A percentile compares a stretch with the other conserved stretches of the same genome.
These are phyloP conservation scores for Oncopodura yosiiana DNA, from an alignment of 1,140 invertebrate species.

Conservation along the genomic window DNA sequence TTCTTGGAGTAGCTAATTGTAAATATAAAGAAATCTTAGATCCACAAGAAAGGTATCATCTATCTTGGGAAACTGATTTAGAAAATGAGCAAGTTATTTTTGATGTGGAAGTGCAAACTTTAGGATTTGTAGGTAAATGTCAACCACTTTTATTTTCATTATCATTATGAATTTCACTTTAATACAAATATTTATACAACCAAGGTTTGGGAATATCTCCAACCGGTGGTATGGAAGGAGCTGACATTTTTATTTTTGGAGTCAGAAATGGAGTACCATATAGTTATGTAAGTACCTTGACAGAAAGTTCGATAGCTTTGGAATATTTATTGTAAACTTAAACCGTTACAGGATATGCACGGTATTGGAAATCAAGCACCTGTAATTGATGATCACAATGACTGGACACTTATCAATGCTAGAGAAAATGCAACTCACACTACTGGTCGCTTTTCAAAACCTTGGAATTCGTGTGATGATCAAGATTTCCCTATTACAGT, in stretches of 20 bases:
- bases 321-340: not conserved
- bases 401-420: conserved; percentile 4
- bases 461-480: conserved; percentile 10
- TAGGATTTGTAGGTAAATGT: conserved; percentile 15
- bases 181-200: too few relatives aligned
- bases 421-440: conserved; percentile 14
- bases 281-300: conserved; percentile 2
- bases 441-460: not conserved
- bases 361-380: conserved; percentile 2
- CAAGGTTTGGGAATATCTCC: conserved; percentile 20
- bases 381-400: not conserved
- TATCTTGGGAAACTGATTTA: not conserved
- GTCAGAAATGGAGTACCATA: not conserved
- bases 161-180: too few relatives aligned
- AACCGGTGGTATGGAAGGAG: conserved; percentile 14
- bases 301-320: not conserved
- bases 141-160: too few relatives aligned
- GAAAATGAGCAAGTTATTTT: conserved; percentile 9
- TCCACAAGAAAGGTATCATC: too few relatives aligned
- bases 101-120: conserved; percentile 12
- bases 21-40: too few relatives aligned
- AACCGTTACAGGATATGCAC: conserved; percentile 9
- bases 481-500: conserved; percentile 1
- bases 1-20: too few relatives aligned
- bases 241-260: conserved; percentile 20